A percentile compares a stretch with the other conserved stretches of the same genome.
phyloP scores from a whole-genome alignment of 1,140 invertebrate species.

The Sitophilus oryzae region DNA sequence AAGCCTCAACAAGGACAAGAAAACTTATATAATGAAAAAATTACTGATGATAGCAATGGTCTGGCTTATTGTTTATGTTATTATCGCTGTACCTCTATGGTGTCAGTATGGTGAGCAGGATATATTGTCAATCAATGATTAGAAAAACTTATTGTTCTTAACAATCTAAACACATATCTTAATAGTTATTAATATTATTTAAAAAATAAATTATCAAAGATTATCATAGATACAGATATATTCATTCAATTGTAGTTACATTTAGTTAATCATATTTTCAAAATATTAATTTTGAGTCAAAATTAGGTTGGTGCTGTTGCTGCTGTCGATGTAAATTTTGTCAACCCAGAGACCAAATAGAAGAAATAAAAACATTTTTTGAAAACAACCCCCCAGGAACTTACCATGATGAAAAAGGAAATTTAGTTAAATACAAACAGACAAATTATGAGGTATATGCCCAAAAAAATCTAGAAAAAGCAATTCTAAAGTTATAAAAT shows the following conservation, averaged over 20 bases:
- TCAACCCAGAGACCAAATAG: constrained; percentile 33
- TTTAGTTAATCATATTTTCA: background rate
- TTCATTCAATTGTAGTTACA: background rate
- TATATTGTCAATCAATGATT: background rate
- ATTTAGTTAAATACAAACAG: constrained; percentile 33
- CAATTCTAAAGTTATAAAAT: constrained; percentile 28
- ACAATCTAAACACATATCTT: too few species aligned
- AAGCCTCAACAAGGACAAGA: constrained; percentile 21
- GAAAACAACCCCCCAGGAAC: constrained; percentile 37
- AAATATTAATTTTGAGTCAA: background rate
- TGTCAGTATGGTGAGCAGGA: constrained; percentile 35
- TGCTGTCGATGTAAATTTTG: constrained; percentile 40
- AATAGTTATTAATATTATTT: too few species aligned
- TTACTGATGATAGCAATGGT: constrained; percentile 31
- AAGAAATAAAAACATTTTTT: constrained; percentile 37
- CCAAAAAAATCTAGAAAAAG: constrained; percentile 38
- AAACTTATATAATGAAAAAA: constrained; percentile 21
- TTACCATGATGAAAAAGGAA: constrained; percentile 27
- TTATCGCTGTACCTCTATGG: constrained; percentile 41
- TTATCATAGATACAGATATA: too few species aligned
- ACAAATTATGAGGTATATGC: constrained; percentile 40
- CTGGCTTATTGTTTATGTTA: constrained; percentile 36
- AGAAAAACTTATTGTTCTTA: background rate
- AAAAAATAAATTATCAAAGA: too few species aligned
- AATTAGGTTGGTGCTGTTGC: constrained; percentile 42